These are phyloP conservation scores for human DNA, from an alignment of 2,113 vertebrate genomes.

Conservation along the genomic window GRCh38 chr17:77765501-77766000, in stretches of 20 bases:
- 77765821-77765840: slow-evolving; percentile 15
- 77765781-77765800: neutral
- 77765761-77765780: neutral
- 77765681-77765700: neutral
- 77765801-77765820: slow-evolving; percentile 7
- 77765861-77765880: neutral
- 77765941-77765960: neutral
- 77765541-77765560: fast-evolving
- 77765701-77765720: neutral
- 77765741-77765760: neutral
- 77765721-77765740: neutral
- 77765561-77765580: neutral
- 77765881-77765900: neutral
- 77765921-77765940: slow-evolving; percentile 46
- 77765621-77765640: too few species aligned
- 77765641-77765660: too few species aligned
- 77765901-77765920: neutral
- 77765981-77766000: neutral
- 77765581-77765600: too few species aligned
- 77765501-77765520: fast-evolving
- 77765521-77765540: fast-evolving
- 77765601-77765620: neutral
- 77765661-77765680: neutral
- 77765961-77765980: neutral
- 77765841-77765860: neutral